Conservation (phyloP, 2,888 invertebrate genomes). For the Ormyrus rosae region DNA sequence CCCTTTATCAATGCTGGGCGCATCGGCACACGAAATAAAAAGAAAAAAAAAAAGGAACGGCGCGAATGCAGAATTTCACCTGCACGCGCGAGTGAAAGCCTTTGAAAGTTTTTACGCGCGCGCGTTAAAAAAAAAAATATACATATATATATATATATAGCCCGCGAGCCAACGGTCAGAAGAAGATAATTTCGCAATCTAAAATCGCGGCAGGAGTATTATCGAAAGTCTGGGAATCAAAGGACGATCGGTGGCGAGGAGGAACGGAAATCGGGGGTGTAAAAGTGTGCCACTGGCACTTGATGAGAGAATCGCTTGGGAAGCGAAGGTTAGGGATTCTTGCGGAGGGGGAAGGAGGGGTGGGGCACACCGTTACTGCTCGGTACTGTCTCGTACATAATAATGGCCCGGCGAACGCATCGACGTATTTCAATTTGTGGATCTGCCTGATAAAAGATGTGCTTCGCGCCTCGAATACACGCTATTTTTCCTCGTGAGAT, state of each 20-base stretch:
- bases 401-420: constrained; percentile 59
- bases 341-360: neutral
- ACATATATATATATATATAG: neutral
- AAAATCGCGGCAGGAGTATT: neutral
- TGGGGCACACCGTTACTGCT: constrained; percentile 66
- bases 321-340: constrained; percentile 57
- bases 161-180: neutral
- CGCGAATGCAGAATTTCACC: constrained; percentile 1
- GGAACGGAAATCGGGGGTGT: constrained; percentile 1
- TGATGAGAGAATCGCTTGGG: constrained; percentile 66
- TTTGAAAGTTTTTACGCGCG: constrained; percentile 30
- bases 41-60: neutral
- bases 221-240: constrained; percentile 21
- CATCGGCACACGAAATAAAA: neutral
- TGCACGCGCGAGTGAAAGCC: constrained; percentile 32
- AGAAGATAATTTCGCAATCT: constrained; percentile 31
- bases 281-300: constrained; percentile 70
- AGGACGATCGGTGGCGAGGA: neutral
- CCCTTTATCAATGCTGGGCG: constrained; percentile 12
- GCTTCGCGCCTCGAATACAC: constrained; percentile 9
- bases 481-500: neutral
- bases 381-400: constrained; percentile 63
- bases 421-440: constrained; percentile 55
- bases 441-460: constrained; percentile 13
- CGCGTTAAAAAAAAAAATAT: neutral